These are phyloP conservation scores for Chlamydotis undulata DNA, from an alignment of 2,113 vertebrate species.

Conservation along the genomic window DNA sequence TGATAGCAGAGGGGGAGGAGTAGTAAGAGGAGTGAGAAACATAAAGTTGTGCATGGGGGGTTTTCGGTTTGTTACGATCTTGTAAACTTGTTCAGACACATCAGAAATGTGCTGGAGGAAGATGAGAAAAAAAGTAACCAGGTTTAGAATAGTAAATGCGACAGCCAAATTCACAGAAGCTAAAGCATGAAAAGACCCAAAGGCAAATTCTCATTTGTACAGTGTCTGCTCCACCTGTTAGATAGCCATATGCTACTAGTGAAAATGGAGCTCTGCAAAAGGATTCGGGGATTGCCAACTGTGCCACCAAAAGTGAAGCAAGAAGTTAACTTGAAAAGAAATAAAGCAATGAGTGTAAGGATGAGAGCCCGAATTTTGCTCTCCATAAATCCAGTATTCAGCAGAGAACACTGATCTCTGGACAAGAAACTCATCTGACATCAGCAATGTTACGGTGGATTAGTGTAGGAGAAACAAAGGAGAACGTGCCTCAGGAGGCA, in stretches of 20 bases:
- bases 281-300: background rate
- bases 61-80: background rate
- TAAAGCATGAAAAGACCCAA: slow-evolving; percentile 48
- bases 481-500: background rate
- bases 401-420: background rate
- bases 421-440: background rate
- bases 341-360: background rate
- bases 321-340: background rate
- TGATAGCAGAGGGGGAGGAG: background rate
- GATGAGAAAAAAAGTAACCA: background rate
- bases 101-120: background rate
- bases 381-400: background rate
- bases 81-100: background rate
- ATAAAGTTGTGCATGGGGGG: background rate
- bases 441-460: background rate
- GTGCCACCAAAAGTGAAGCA: background rate
- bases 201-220: slow-evolving; percentile 48
- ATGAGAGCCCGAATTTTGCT: background rate
- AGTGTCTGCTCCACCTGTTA: slow-evolving; percentile 47
- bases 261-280: slow-evolving; percentile 39
- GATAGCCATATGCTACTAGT: slow-evolving; percentile 36
- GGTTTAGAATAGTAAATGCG: slow-evolving; percentile 8
- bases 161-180: slow-evolving; percentile 47
- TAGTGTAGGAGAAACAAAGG: background rate
- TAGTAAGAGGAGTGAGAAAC: background rate